phyloP scores from a whole-genome alignment of 1,140 invertebrate genomes.

The Brachystomella parvula region DNA sequence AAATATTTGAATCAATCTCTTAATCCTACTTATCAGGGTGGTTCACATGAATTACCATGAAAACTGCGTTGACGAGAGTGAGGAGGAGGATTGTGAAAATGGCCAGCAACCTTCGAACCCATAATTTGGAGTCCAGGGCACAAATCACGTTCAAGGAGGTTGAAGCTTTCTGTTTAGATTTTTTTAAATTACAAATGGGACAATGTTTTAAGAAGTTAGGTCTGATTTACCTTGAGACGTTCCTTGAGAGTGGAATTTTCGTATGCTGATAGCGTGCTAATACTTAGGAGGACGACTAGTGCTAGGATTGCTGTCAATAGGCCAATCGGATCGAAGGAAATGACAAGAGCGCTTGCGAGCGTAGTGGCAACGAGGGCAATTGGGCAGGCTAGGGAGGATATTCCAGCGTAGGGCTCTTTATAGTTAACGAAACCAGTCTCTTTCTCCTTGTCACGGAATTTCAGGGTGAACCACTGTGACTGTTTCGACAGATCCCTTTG shows the following conservation, averaged over 20 bases:
- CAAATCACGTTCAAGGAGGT: conserved; percentile 23
- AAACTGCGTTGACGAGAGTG: conserved; percentile 50
- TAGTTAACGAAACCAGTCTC: conserved; percentile 58
- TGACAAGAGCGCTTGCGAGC: conserved; percentile 37
- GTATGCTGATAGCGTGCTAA: conserved; percentile 29
- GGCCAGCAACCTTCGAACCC: conserved; percentile 49
- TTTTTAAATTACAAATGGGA: neutral
- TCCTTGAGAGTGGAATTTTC: conserved; percentile 31
- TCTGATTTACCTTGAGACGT: conserved; percentile 22
- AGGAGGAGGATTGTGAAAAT: conserved; percentile 50
- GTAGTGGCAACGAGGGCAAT: conserved; percentile 32
- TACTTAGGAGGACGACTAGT: conserved; percentile 26
- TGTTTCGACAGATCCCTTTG: conserved; percentile 58
- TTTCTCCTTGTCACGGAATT: conserved; percentile 55
- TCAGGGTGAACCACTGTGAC: conserved; percentile 55
- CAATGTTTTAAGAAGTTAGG: neutral
- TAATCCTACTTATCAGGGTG: neutral
- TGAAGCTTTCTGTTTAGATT: conserved; percentile 23
- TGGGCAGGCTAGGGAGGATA: conserved; percentile 36
- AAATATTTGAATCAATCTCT: neutral
- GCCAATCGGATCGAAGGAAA: conserved; percentile 34
- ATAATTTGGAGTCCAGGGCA: conserved; percentile 40
- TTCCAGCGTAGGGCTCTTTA: conserved; percentile 49
- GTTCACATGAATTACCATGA: conserved; percentile 47
- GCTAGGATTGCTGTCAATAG: conserved; percentile 25